phyloP scores from a whole-genome alignment of 2,888 invertebrate species.

The Eupeodes luniger region DNA sequence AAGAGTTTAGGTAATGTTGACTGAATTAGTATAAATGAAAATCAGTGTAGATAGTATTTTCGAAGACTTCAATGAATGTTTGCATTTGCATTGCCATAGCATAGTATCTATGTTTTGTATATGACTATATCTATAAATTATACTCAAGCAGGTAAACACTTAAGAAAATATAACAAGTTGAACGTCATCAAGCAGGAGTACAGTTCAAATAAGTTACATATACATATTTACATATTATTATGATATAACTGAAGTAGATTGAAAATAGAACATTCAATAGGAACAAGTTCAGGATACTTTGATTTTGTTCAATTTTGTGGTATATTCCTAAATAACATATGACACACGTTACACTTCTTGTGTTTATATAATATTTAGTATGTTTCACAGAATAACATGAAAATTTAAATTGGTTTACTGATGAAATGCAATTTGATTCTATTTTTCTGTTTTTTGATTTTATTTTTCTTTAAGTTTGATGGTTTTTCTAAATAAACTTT shows the following conservation, averaged over 20 bases:
- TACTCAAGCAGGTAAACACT: constrained; percentile 44
- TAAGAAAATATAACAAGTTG: constrained; percentile 46
- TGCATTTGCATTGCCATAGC: constrained; percentile 11
- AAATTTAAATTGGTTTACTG: constrained; percentile 57
- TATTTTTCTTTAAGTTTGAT: not conserved
- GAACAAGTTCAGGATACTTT: constrained; percentile 40
- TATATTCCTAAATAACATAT: not conserved
- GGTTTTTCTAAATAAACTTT: not conserved
- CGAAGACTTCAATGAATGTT: constrained; percentile 26
- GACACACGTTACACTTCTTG: constrained; percentile 34
- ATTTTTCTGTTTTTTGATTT: not conserved
- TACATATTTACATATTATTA: not conserved
- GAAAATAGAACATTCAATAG: not conserved
- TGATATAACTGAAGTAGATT: not conserved
- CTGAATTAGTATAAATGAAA: constrained; percentile 37
- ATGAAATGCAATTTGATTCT: not conserved
- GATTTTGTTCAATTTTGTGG: constrained; percentile 40
- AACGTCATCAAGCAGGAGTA: constrained; percentile 28
- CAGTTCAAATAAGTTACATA: constrained; percentile 55
- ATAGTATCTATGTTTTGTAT: not conserved
- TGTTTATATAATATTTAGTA: not conserved
- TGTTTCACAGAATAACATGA: constrained; percentile 25
- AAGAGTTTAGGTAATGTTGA: not conserved
- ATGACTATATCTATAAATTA: not conserved
- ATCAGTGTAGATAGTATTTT: constrained; percentile 11